Conservation (phyloP, 2,113 vertebrate genomes). For the Ariopsis seemanni region DNA sequence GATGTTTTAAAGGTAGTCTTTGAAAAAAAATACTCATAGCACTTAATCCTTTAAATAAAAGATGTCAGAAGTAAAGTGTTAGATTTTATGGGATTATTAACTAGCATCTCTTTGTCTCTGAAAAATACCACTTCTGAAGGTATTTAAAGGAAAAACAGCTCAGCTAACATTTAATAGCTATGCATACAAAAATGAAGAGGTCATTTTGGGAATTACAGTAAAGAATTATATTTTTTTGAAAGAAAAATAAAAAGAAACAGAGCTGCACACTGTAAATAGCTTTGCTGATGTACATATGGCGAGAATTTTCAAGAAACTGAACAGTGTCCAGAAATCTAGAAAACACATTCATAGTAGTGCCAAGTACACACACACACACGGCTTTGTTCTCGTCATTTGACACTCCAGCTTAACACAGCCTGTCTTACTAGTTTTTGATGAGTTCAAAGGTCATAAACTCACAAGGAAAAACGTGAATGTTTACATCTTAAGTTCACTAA, state of each 20-base stretch:
- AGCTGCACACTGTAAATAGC: neutral
- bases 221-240: too few species aligned
- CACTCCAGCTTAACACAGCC: neutral
- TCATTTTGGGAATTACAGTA: neutral
- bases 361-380: slow-evolving; percentile 26
- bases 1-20: too few species aligned
- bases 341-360: neutral
- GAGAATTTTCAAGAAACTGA: neutral
- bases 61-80: neutral
- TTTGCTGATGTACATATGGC: neutral
- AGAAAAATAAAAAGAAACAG: neutral
- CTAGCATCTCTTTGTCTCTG: neutral
- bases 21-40: neutral
- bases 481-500: neutral
- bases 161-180: neutral
- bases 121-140: neutral
- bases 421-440: slow-evolving; percentile 4
- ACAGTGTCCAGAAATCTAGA: neutral
- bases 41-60: neutral
- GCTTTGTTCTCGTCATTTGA: slow-evolving; percentile 5
- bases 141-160: neutral
- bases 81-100: neutral
- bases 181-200: neutral
- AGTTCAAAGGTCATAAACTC: slow-evolving; percentile 21
- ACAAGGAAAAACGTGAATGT: neutral